phyloP scores from a whole-genome alignment of 2,113 vertebrate genomes.

The Ptilonorhynchus violaceus region DNA sequence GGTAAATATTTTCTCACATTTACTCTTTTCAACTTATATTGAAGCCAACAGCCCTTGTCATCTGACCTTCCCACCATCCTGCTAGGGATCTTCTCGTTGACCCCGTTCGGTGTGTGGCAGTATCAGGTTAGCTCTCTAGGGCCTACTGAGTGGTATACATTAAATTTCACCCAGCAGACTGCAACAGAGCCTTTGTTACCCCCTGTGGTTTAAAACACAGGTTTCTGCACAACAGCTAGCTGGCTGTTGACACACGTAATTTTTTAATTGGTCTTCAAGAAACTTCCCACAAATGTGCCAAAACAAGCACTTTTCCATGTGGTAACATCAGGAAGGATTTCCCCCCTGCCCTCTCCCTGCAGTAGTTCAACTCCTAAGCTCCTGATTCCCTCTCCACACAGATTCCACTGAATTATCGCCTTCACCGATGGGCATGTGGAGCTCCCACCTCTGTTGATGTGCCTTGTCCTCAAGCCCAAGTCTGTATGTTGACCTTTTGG shows the following conservation, averaged over 20 bases:
- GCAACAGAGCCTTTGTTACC: not conserved
- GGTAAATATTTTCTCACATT: not conserved
- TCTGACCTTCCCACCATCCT: not conserved
- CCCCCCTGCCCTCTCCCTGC: fast-evolving
- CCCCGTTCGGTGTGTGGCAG: fast-evolving
- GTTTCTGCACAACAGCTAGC: not conserved
- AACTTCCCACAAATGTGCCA: not conserved
- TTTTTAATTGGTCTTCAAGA: not conserved
- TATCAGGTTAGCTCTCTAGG: not conserved
- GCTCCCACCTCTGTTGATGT: fast-evolving
- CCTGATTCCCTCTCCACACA: not conserved
- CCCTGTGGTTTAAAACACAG: not conserved
- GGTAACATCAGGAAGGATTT: not conserved
- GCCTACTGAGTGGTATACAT: not conserved
- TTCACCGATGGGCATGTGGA: fast-evolving
- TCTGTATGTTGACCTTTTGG: not conserved
- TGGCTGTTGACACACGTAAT: not conserved
- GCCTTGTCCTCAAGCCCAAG: not conserved
- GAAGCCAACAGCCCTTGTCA: not conserved
- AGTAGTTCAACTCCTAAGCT: not conserved
- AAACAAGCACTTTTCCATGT: not conserved
- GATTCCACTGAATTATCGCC: not conserved
- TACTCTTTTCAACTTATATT: not conserved
- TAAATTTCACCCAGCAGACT: not conserved
- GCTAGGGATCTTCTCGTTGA: fast-evolving